phyloP scores from a whole-genome alignment of 2,888 invertebrate species.

The Metopia argyrocephala region DNA sequence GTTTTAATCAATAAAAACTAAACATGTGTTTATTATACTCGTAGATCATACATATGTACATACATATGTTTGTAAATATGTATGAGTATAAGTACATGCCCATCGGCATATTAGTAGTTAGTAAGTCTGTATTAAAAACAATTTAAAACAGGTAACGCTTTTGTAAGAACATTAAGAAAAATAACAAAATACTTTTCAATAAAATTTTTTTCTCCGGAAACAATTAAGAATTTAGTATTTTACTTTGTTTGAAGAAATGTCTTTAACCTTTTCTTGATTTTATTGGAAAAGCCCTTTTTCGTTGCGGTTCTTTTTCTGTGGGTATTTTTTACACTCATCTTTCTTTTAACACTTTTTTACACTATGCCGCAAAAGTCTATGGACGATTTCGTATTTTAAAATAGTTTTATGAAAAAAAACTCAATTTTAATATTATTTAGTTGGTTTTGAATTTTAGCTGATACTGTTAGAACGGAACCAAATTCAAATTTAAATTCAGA shows the following conservation, averaged over 20 bases:
- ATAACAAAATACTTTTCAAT: no score
- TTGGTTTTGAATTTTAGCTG: no score
- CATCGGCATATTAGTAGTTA: background rate
- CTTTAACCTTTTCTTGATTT: background rate
- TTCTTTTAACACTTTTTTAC: no score
- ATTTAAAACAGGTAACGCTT: background rate
- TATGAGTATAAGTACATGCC: no score
- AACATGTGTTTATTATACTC: background rate
- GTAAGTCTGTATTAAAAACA: background rate
- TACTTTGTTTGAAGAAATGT: background rate
- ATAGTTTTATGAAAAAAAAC: no score
- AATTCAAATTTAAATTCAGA: no score
- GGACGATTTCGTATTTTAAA: no score
- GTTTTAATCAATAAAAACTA: conserved; percentile 6
- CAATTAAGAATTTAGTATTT: background rate
- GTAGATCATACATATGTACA: background rate
- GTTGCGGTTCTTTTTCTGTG: background rate
- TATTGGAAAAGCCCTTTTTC: background rate
- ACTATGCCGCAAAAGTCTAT: no score
- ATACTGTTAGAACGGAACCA: no score
- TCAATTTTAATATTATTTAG: no score
- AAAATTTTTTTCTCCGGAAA: background rate
- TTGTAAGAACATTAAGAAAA: background rate
- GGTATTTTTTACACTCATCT: no score
- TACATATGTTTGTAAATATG: background rate